A percentile compares a stretch with the other conserved stretches of the same genome.
These are phyloP conservation scores for Harpalus rubripes DNA, from an alignment of 2,888 invertebrate species.

Conservation along the genomic window DNA sequence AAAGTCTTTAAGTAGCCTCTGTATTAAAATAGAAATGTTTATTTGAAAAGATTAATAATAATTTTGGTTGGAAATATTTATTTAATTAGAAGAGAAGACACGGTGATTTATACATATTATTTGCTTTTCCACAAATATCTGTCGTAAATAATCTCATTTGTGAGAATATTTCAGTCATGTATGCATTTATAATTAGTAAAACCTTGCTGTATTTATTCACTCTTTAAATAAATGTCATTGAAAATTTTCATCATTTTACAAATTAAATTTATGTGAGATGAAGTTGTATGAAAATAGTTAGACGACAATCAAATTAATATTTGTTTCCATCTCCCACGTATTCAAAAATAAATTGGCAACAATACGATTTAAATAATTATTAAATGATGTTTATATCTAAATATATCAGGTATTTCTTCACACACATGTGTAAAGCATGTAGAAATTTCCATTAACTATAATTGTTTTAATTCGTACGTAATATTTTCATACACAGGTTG, in stretches of 20 bases:
- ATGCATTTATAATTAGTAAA: slow-evolving; percentile 1
- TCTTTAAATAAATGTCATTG: slow-evolving; percentile 23
- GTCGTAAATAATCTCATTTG: not conserved
- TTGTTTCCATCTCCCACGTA: slow-evolving; percentile 12
- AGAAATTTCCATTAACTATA: not conserved
- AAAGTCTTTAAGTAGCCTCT: too few relatives aligned
- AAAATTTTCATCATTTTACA: not conserved
- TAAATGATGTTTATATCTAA: slow-evolving; percentile 24
- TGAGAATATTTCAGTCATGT: not conserved
- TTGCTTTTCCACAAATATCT: not conserved
- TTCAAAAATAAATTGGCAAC: slow-evolving; percentile 31
- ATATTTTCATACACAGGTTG: too few relatives aligned
- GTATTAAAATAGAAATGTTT: too few relatives aligned
- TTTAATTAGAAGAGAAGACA: not conserved
- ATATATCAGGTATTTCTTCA: slow-evolving; percentile 7
- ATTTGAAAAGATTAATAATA: not conserved
- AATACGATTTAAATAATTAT: slow-evolving; percentile 13
- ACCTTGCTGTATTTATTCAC: not conserved
- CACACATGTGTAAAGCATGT: not conserved
- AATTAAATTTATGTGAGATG: not conserved
- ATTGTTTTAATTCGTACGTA: not conserved
- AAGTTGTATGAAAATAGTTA: slow-evolving; percentile 14
- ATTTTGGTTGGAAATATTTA: not conserved
- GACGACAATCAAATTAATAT: slow-evolving; percentile 14
- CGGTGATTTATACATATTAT: not conserved